These are phyloP conservation scores for Volucella zonaria DNA, from an alignment of 2,888 invertebrate genomes.

Conservation along the genomic window DNA sequence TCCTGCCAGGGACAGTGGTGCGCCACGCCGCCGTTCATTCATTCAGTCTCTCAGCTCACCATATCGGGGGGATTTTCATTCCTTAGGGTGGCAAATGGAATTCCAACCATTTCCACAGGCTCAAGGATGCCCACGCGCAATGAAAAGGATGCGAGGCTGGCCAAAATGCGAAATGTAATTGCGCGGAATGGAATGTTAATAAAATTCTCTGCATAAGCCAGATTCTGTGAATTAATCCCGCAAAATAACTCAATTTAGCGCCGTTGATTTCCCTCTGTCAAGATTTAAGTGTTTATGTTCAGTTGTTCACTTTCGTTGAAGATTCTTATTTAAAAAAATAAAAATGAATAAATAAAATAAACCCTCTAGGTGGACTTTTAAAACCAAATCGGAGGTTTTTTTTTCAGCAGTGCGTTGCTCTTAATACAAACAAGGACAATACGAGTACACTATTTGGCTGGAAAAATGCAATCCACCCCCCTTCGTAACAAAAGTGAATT, in stretches of 20 bases:
- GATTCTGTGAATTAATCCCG: constrained; percentile 69
- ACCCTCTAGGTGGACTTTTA: not conserved
- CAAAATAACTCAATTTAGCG: constrained; percentile 70
- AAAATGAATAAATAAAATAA: constrained; percentile 5
- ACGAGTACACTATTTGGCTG: constrained; percentile 33
- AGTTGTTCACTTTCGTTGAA: constrained; percentile 1
- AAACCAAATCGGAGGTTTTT: not conserved
- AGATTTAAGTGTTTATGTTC: constrained; percentile 39
- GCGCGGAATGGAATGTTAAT: constrained; percentile 73
- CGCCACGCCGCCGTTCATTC: constrained; percentile 5
- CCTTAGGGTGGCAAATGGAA: constrained; percentile 52
- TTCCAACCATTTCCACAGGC: constrained; percentile 56
- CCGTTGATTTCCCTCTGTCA: constrained; percentile 43
- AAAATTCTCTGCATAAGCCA: constrained; percentile 68
- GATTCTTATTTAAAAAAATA: not conserved
- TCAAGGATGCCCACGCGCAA: constrained; percentile 36
- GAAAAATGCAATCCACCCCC: constrained; percentile 2
- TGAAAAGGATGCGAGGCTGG: constrained; percentile 46
- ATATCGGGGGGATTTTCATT: constrained; percentile 29
- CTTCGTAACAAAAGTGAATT: constrained; percentile 31
- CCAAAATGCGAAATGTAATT: constrained; percentile 69
- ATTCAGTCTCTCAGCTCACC: not conserved
- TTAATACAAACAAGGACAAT: not conserved
- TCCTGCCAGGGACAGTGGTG: constrained; percentile 37
- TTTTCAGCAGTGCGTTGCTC: not conserved